Evolutionary conservation across 2,888 invertebrate genomes (phyloP).

Genomic region (Lucinisca nassula): DNA sequence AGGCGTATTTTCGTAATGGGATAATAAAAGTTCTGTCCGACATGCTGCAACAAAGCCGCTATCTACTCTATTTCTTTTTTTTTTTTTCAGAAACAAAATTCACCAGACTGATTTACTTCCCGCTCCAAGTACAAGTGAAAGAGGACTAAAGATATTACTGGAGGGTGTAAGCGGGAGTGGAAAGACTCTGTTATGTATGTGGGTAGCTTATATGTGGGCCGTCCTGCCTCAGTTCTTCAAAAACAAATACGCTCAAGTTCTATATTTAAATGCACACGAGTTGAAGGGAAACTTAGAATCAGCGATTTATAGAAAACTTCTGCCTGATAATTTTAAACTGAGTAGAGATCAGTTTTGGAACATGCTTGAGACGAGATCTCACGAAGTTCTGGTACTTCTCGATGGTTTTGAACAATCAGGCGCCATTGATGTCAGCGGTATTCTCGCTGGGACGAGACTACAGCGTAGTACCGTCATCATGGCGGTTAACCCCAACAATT

Average conservation of each 20-base stretch:
- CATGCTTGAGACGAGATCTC: slow-evolving; percentile 75
- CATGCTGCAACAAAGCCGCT: too few relatives aligned
- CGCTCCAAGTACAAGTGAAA: slow-evolving; percentile 57
- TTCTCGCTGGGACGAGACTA: slow-evolving; percentile 74
- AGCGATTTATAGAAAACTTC: slow-evolving; percentile 75
- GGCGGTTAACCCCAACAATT: slow-evolving; percentile 72
- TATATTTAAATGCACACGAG: slow-evolving; percentile 74
- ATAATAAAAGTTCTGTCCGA: not conserved
- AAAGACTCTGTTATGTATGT: slow-evolving; percentile 80
- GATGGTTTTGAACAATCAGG: slow-evolving; percentile 79
- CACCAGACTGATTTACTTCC: slow-evolving; percentile 75
- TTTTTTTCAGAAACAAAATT: slow-evolving; percentile 71
- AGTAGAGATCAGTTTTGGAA: slow-evolving; percentile 77
- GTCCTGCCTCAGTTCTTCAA: slow-evolving; percentile 73
- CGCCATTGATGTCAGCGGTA: slow-evolving; percentile 61
- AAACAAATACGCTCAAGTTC: slow-evolving; percentile 70
- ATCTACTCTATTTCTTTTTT: not conserved
- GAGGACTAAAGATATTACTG: slow-evolving; percentile 77
- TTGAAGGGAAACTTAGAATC: slow-evolving; percentile 65
- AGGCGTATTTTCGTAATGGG: not conserved
- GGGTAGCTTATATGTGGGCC: slow-evolving; percentile 83
- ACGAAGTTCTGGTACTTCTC: slow-evolving; percentile 78
- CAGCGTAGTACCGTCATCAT: slow-evolving; percentile 75
- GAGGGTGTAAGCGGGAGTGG: slow-evolving; percentile 85
- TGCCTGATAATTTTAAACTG: slow-evolving; percentile 76